A percentile compares a stretch with the other conserved stretches of the same genome.
Evolutionary conservation across 2,888 invertebrate species (phyloP).

Genomic region (Macropis europaea): DNA sequence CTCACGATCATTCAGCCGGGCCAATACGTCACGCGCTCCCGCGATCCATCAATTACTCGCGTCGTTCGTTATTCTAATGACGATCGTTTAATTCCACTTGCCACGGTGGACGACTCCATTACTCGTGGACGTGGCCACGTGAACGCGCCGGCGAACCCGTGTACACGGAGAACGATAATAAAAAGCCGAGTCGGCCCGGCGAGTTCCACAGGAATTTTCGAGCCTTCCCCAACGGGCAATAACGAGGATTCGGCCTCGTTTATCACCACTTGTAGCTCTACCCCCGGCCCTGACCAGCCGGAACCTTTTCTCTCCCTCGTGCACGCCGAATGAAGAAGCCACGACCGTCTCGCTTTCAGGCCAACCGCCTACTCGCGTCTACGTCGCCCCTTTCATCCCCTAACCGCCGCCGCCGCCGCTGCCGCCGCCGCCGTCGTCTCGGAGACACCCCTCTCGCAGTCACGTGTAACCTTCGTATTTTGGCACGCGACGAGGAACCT

Average conservation of each 20-base stretch:
- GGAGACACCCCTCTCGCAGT: background rate
- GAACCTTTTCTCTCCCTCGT: constrained; percentile 52
- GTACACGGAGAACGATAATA: constrained; percentile 19
- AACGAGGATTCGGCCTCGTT: constrained; percentile 76
- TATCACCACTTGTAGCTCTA: constrained; percentile 78
- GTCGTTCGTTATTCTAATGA: constrained; percentile 44
- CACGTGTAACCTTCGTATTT: constrained; percentile 5
- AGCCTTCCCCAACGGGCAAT: constrained; percentile 70
- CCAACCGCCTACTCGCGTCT: constrained; percentile 56
- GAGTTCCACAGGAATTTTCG: constrained; percentile 62
- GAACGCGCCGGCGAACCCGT: background rate
- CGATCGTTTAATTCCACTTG: constrained; percentile 37
- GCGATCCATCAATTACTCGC: constrained; percentile 46
- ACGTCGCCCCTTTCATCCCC: constrained; percentile 52
- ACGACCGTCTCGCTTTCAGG: constrained; percentile 40
- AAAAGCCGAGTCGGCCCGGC: constrained; percentile 34
- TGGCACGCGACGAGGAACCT: background rate
- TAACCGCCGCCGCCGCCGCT: constrained; percentile 40
- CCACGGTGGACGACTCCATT: constrained; percentile 9
- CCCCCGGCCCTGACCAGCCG: constrained; percentile 69
- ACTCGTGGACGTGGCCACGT: background rate
- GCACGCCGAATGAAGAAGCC: constrained; percentile 37
- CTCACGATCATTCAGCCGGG: constrained; percentile 18
- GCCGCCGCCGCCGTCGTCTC: constrained; percentile 32
- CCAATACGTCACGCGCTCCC: constrained; percentile 20